Evolutionary conservation across 2,113 vertebrate species (phyloP).

Genomic region (Entosphenus tridentatus): DNA sequence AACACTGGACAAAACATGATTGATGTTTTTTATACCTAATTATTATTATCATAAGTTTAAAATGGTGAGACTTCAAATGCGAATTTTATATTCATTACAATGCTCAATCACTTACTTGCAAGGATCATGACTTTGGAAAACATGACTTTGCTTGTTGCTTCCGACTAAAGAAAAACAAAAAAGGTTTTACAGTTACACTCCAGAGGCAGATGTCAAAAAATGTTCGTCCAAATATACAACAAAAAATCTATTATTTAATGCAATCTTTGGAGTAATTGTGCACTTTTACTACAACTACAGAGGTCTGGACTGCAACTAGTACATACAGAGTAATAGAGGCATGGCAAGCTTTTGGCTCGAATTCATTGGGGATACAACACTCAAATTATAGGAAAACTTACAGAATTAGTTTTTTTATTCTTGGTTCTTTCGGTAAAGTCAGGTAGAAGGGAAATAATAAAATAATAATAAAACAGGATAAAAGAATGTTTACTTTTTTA

Average conservation of each 20-base stretch:
- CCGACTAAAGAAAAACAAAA: constrained; percentile 41
- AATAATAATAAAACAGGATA: too few species aligned
- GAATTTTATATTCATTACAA: too few species aligned
- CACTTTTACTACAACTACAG: too few species aligned
- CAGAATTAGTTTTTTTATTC: constrained; percentile 15
- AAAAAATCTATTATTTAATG: neutral
- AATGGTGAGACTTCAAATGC: too few species aligned
- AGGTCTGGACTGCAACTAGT: too few species aligned
- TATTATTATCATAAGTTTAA: too few species aligned
- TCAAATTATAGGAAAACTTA: constrained; percentile 20
- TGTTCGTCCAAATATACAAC: constrained; percentile 6
- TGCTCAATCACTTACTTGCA: constrained; percentile 42
- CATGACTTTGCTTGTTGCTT: constrained; percentile 77
- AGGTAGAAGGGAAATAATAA: too few species aligned
- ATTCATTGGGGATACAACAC: neutral
- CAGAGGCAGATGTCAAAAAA: constrained; percentile 9
- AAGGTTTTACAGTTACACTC: constrained; percentile 13
- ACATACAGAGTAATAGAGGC: constrained; percentile 8
- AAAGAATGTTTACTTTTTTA: too few species aligned
- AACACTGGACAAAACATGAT: too few species aligned
- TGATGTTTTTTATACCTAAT: too few species aligned
- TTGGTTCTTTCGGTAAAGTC: too few species aligned
- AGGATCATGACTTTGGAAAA: constrained; percentile 92
- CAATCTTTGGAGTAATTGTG: too few species aligned
- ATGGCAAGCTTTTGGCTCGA: constrained; percentile 12